Base-by-base conservation (phyloP, 2,888 invertebrate species). In the Autographa pulchrina region DNA sequence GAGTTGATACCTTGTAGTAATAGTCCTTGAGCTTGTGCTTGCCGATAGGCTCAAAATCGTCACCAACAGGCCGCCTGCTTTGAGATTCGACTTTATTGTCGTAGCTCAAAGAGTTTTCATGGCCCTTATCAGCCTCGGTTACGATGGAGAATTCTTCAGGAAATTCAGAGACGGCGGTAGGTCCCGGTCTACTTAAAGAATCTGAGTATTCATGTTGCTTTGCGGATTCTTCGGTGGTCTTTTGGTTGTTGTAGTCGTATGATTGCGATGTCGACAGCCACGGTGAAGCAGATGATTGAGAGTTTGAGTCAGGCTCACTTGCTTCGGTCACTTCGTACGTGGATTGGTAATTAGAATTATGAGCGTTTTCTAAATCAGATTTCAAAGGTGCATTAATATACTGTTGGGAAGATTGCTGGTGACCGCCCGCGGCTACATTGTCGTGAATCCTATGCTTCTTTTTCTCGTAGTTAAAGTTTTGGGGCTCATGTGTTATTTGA, bases 291-390 rank as follows among this genome's bases (percentile, higher is more conserved):
- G 94, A 91, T 0, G 94, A 89, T 58, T 93, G 92, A 5, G 93
- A 92, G 62, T 87, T 88, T 20, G 87, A 77, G 60, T 94, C 93
- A 18, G 92, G 84, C 69, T 94, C 94, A 32, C 90, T 90, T 62
- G 89, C 88, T 86, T 96, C 96, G 8, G 93, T 93, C 1, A 96
- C 96, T 86, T 96, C 96, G 77, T 96, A 96, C 16, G 93, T 92
- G 20, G 93, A 90, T 73, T 85, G 91, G 87, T 82, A 83, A 85
- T 81, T 85, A 85, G 65, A 85, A 76, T 70, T 89, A 70, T 52
- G 86, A 69, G 72, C 88, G 62, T 88, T 86, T n/a, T 84, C 84
- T 62, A 84, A 86, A 56, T 85, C 87, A 8, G 82, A 73, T 72
- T 88, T 89, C 62, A 83, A 84, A 3, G 92, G 92, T 43, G 91